Percentiles rank a stretch among this genome's conserved stretches.
These are phyloP conservation scores for Pseudocheirus occidentalis DNA, from an alignment of 2,797 vertebrate species.

Conservation along the genomic window DNA sequence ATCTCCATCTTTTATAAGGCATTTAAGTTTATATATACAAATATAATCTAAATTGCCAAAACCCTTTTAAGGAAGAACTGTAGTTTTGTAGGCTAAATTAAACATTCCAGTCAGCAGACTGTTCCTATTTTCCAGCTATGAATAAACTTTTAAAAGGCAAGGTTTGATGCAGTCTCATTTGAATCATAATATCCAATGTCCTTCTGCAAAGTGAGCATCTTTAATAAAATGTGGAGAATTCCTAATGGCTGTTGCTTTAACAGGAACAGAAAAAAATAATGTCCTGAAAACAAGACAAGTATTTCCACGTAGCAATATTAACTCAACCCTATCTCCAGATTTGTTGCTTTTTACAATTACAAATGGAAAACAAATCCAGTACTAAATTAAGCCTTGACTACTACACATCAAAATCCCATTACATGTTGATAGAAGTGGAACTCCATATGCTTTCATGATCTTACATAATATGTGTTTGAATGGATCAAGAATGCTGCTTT, in stretches of 20 bases:
- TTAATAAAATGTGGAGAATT: slow-evolving; percentile 34
- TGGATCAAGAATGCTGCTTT: not conserved
- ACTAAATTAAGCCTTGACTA: slow-evolving; percentile 54
- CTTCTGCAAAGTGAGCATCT: slow-evolving; percentile 37
- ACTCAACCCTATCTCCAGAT: not conserved
- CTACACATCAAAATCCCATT: slow-evolving; percentile 58
- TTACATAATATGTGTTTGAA: slow-evolving; percentile 3
- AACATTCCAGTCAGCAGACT: slow-evolving; percentile 5
- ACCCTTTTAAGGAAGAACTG: not conserved
- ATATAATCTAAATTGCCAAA: not conserved
- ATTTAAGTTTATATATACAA: not conserved
- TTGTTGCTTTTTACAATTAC: slow-evolving; percentile 11
- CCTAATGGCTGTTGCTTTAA: not conserved
- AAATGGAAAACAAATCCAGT: slow-evolving; percentile 64
- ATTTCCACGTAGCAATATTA: slow-evolving; percentile 49
- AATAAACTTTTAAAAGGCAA: slow-evolving; percentile 36
- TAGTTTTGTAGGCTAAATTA: slow-evolving; percentile 12
- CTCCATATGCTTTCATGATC: not conserved
- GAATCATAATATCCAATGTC: slow-evolving; percentile 45
- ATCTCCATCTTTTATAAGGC: not conserved
- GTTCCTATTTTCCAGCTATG: slow-evolving; percentile 31
- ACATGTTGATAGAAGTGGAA: slow-evolving; percentile 36
- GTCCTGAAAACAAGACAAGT: slow-evolving; percentile 2
- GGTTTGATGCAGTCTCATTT: slow-evolving; percentile 17
- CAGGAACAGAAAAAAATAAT: slow-evolving; percentile 24